These are phyloP conservation scores for Taurulus bubalis DNA, from an alignment of 2,113 vertebrate genomes.

Conservation along the genomic window DNA sequence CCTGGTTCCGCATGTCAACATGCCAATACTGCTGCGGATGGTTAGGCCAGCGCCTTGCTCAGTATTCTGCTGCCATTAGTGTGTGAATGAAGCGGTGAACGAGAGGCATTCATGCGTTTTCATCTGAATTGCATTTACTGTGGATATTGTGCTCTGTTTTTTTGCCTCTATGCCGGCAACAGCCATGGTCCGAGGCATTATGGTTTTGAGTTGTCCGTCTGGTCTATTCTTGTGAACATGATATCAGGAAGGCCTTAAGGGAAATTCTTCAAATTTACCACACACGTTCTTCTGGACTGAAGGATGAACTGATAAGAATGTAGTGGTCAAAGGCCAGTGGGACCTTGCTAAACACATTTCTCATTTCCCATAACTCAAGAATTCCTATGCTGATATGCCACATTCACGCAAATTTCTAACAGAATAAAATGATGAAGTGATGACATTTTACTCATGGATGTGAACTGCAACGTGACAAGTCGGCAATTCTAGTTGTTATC, in stretches of 20 bases:
- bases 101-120: background rate
- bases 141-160: background rate
- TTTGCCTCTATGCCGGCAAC: too few relatives aligned
- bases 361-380: too few relatives aligned
- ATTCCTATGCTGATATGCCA: too few relatives aligned
- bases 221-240: background rate
- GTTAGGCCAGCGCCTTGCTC: background rate
- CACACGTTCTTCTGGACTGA: background rate
- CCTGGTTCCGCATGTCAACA: background rate
- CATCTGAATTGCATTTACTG: background rate
- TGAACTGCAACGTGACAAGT: background rate
- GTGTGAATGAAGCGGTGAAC: background rate
- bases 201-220: background rate
- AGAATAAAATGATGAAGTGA: background rate
- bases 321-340: background rate
- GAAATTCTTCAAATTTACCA: background rate
- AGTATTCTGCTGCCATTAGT: background rate
- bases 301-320: background rate
- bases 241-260: background rate
- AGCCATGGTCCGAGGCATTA: background rate
- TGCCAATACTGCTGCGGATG: background rate
- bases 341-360: background rate
- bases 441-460: background rate
- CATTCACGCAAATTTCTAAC: too few relatives aligned
- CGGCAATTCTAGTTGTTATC: background rate